These are phyloP conservation scores for Lasioglossum morio DNA, from an alignment of 2,888 invertebrate species.

Conservation along the genomic window DNA sequence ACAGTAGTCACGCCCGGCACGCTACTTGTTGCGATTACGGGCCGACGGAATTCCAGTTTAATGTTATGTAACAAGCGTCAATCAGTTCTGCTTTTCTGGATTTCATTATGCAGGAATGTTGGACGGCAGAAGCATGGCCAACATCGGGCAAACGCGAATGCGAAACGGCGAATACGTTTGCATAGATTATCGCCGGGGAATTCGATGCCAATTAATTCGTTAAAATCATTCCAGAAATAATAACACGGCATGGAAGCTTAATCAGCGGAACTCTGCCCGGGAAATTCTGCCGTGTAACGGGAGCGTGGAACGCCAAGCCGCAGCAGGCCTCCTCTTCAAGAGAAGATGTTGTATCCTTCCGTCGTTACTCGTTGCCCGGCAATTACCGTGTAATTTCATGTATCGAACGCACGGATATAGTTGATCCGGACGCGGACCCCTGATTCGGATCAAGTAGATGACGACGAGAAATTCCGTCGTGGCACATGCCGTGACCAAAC, in stretches of 20 bases:
- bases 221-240: conserved; percentile 13
- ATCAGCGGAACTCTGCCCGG: background rate
- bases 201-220: conserved; percentile 52
- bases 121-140: conserved; percentile 37
- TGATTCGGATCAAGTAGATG: background rate
- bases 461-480: conserved; percentile 1
- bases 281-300: conserved; percentile 1
- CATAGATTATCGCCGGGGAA: conserved; percentile 45
- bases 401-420: background rate
- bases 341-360: background rate
- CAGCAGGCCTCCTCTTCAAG: background rate
- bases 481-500: conserved; percentile 4
- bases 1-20: conserved; percentile 5
- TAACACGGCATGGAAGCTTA: conserved; percentile 8
- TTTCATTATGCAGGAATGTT: conserved; percentile 51
- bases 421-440: conserved; percentile 1
- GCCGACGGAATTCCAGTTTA: conserved; percentile 38
- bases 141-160: conserved; percentile 20
- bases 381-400: conserved; percentile 3
- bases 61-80: conserved; percentile 38
- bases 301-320: background rate
- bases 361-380: background rate
- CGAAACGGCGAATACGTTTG: conserved; percentile 39
- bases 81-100: conserved; percentile 52
- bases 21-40: conserved; percentile 39